Conservation (phyloP, 2,888 invertebrate genomes). For the Aphrophora alni region DNA sequence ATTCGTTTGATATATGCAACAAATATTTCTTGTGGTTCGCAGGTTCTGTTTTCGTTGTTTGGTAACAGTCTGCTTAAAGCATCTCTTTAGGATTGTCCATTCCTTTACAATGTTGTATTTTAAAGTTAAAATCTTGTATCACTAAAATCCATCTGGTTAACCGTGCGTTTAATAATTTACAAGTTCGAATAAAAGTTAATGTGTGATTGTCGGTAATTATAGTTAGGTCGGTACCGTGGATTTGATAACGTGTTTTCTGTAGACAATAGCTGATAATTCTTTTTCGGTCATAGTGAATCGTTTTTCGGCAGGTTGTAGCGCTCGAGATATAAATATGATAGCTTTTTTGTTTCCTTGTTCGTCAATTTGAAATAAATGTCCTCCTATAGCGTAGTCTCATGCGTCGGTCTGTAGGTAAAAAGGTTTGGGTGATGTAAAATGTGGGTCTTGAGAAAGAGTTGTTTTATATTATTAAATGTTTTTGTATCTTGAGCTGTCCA, state of each 20-base stretch:
- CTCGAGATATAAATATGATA: background rate
- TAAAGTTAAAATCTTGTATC: background rate
- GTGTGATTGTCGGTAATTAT: background rate
- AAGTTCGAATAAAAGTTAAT: background rate
- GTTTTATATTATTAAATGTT: background rate
- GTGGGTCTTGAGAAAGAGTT: background rate
- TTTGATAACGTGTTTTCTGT: background rate
- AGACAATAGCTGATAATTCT: slow-evolving; percentile 3
- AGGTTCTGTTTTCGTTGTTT: background rate
- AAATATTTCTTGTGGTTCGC: background rate
- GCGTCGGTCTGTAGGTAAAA: background rate
- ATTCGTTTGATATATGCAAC: background rate
- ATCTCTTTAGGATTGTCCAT: background rate
- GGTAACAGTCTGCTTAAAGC: background rate
- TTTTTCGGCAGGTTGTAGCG: background rate
- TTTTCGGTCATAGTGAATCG: background rate
- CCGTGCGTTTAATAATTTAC: background rate
- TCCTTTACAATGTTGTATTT: background rate
- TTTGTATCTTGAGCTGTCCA: background rate
- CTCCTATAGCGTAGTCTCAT: background rate
- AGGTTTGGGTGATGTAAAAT: background rate
- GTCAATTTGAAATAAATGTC: slow-evolving; percentile 10
- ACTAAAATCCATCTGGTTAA: background rate
- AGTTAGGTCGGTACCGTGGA: background rate
- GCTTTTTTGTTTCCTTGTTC: background rate